Evolutionary conservation across 1,140 invertebrate genomes (phyloP), one percentile per base, ranked within the genome.

Genomic region (Zaprionus capensis): DNA sequence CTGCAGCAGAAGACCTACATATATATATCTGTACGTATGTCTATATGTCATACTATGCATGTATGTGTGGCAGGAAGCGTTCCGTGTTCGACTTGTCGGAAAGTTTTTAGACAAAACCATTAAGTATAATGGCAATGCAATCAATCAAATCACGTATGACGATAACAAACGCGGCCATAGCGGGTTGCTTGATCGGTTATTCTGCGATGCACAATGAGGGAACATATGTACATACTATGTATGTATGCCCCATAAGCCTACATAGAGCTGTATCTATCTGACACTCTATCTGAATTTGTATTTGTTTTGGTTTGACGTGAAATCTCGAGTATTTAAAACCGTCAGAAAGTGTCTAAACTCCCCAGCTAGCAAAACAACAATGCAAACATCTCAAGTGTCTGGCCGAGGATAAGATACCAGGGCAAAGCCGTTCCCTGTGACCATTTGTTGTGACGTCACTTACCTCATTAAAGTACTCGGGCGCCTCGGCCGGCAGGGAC

Each of bases 391-490:
- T 86, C 72, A 86, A 86, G 83, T 86, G 83, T 66, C 56, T 51
- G 46, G 26, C 31, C 36, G 36, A 53, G 83, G 84, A 88, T 88
- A 90, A 88, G 84, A 87, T 87, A 87, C 67, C 53, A 62, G 51
- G 57, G n/a, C 59, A 22, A 20, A 71, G 24, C 59, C 20, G 31
- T 36, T 20, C n/a, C 7, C 28, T 53, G 12, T 63, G 51, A 24
- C 62, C 49, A 66, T 26, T 55, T 53, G 36, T 38, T 41, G 53
- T 51, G 46, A 72, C 65, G 49, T 69, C 38, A 82, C 87, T 93
- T 91, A 94, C 95, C 91, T 95, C 94, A 66, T 90, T 94, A 77
- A 94, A 95, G 73, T 93, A 93, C 28, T 78, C 82, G 14, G 94
- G 94, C 31, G 93, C 93, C 9, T 93, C 78, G 2, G 92, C 76